Evolutionary conservation across 2,888 invertebrate species (phyloP).

Genomic region (Hirudinaria manillensis): DNA sequence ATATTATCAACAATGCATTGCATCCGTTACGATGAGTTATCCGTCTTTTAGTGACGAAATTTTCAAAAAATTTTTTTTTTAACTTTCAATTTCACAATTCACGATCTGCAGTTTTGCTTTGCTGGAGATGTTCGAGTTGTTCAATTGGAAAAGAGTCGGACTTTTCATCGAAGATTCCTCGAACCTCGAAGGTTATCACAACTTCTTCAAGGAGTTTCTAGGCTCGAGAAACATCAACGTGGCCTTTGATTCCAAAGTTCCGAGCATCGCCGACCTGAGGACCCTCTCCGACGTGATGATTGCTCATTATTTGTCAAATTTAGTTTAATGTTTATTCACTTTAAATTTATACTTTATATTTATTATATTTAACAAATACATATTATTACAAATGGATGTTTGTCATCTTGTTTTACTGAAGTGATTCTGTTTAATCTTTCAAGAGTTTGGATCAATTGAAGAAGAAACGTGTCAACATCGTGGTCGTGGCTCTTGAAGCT

Average conservation of each 20-base stretch:
- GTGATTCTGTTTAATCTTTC: not conserved
- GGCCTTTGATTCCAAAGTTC: not conserved
- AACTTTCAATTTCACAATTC: too few relatives aligned
- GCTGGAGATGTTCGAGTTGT: not conserved
- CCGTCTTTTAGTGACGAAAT: too few relatives aligned
- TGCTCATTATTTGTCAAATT: too few relatives aligned
- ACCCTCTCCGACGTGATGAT: not conserved
- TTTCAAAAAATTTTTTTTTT: too few relatives aligned
- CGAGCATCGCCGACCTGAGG: not conserved
- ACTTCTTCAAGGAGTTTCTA: slow-evolving; percentile 1
- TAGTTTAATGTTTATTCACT: not conserved
- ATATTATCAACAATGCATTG: not conserved
- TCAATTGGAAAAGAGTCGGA: slow-evolving; percentile 4
- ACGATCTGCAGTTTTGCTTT: not conserved
- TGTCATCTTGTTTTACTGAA: not conserved
- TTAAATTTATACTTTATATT: not conserved
- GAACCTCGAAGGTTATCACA: not conserved
- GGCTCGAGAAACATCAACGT: not conserved
- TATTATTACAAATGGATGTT: too few relatives aligned
- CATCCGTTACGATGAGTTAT: too few relatives aligned
- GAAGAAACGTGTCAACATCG: slow-evolving; percentile 3
- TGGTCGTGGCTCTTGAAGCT: not conserved
- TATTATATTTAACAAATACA: not conserved
- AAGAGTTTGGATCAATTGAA: slow-evolving; percentile 8
- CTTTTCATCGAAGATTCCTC: not conserved